These are phyloP conservation scores for Mesorhabditis sp. DNA, from an alignment of 2,888 invertebrate species.

Conservation along the genomic window DNA sequence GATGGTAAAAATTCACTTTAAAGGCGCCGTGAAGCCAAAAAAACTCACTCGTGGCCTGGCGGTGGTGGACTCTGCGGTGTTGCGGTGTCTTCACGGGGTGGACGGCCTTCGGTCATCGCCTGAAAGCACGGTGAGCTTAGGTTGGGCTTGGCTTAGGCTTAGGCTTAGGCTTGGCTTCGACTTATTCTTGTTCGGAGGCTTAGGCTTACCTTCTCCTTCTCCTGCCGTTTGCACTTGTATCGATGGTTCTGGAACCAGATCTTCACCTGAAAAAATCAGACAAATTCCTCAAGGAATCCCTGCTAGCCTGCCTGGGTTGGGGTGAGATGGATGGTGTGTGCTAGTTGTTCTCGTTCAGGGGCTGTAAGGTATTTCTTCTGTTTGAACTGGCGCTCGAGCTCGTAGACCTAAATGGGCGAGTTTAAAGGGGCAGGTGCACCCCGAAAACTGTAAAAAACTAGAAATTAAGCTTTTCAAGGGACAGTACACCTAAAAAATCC, in stretches of 20 bases:
- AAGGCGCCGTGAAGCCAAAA: too few relatives aligned
- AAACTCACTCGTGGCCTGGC: neutral
- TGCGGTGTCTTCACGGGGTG: neutral
- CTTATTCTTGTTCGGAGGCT: neutral
- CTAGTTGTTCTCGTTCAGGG: constrained; percentile 14
- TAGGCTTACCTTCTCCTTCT: constrained; percentile 6
- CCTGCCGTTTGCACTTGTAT: constrained; percentile 36
- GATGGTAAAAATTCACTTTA: too few relatives aligned
- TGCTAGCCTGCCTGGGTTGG: constrained; percentile 11
- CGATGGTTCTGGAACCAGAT: constrained; percentile 47
- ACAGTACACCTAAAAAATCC: neutral
- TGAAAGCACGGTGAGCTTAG: neutral
- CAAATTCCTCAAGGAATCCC: neutral
- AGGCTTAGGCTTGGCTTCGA: constrained; percentile 1
- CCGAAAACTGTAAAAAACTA: too few relatives aligned
- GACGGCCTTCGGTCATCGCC: neutral
- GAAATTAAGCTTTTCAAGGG: neutral
- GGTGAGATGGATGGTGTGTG: constrained; percentile 15
- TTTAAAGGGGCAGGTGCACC: too few relatives aligned
- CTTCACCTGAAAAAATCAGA: constrained; percentile 26
- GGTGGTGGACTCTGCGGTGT: constrained; percentile 6
- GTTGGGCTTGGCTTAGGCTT: neutral
- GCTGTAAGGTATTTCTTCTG: constrained; percentile 63
- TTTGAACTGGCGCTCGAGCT: constrained; percentile 78
- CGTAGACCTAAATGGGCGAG: constrained; percentile 38